Evolutionary conservation across 2,113 vertebrate species (phyloP), one percentile per base, ranked within the genome.

Genomic region (Raja brachyura): DNA sequence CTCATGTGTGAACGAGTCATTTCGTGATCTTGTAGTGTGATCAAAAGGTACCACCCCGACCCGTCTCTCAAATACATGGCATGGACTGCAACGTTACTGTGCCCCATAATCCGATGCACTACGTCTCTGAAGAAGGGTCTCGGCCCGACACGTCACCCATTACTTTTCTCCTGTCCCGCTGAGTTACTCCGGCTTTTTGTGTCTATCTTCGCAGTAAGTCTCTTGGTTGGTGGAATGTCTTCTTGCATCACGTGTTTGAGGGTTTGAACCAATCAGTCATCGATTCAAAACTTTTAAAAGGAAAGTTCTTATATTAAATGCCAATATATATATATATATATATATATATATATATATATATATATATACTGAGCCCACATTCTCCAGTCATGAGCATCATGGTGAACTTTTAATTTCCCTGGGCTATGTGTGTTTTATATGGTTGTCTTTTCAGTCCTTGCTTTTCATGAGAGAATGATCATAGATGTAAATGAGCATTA

Each of bases 401-500:
- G 59, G 39, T 14, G 33, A 25, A 73, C 20, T 28, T 92, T 92
- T 48, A 73, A 73, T 73, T 28, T 10, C 8, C 7, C 22, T 74
- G 16, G 5, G 61, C 68, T 13, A 4, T 74, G n/a, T 31, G 75
- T 77, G 39, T 22, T 48, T 92, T 77, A n/a, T 33, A 54, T 48
- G 13, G 54, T 76, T 90, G 18, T 54, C 11, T 78, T 66, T 75
- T 59, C 73, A 0, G n/a, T 59, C 68, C 76, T 88, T 68, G 18
- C 20, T 20, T 74, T 20, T 77, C 73, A 90, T 16, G 11, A 56
- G 79, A 61, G 75, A 33, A 70, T 90, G 85, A 93, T 92, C 85
- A 73, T 11, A 93, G 73, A 93, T 93, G 93, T 56, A 93, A 93
- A 93, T 90, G 68, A 90, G 83, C 33, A 66, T 59, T 86, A 93